Conservation (phyloP, 2,888 invertebrate species). For the Proisotoma minuta region DNA sequence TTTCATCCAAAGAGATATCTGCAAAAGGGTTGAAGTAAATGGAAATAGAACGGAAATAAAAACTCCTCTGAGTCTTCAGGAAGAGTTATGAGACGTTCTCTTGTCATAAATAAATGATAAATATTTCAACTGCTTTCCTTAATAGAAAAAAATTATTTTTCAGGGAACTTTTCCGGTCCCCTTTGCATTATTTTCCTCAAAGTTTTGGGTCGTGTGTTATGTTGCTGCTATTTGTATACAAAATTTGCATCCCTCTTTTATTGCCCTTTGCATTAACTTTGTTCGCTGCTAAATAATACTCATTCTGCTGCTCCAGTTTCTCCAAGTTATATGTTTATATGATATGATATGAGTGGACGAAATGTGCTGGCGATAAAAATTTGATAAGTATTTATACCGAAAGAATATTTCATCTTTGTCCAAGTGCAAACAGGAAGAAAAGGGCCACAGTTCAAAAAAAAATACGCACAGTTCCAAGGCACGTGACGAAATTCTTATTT, state of each 20-base stretch:
- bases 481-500: too few species aligned
- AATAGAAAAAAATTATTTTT: slow-evolving; percentile 9
- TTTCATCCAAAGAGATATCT: slow-evolving; percentile 11
- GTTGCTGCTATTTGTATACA: not conserved
- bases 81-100: slow-evolving; percentile 29
- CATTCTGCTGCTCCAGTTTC: too few species aligned
- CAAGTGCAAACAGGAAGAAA: too few species aligned
- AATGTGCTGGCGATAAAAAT: too few species aligned
- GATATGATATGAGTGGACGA: too few species aligned
- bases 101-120: slow-evolving; percentile 36
- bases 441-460: too few species aligned
- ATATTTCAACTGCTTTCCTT: slow-evolving; percentile 17
- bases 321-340: too few species aligned
- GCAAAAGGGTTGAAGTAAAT: slow-evolving; percentile 4
- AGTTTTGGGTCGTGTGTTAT: not conserved
- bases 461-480: too few species aligned
- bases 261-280: too few species aligned
- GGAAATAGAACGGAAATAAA: slow-evolving; percentile 32
- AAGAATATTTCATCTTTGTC: too few species aligned
- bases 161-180: not conserved
- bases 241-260: not conserved
- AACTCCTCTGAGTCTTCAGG: slow-evolving; percentile 12
- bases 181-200: not conserved
- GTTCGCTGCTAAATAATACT: too few species aligned
- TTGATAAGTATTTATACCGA: too few species aligned